Base-by-base conservation (phyloP, 2,113 vertebrate species). In the Crotophaga sulcirostris region DNA sequence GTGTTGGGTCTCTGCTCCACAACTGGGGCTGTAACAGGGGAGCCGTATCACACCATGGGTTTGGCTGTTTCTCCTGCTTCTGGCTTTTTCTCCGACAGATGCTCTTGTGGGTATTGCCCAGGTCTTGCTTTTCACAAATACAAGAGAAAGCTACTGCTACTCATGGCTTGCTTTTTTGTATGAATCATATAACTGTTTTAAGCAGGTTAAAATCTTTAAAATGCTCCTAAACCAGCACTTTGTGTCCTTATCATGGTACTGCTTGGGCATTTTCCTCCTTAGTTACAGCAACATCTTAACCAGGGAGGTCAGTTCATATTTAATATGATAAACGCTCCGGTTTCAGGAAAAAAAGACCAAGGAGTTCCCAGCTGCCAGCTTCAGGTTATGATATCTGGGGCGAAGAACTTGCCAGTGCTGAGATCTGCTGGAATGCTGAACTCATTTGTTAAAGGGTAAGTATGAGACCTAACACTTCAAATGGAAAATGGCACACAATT, bases 391-490 rank as follows among this genome's bases (percentile, higher is more conserved):
- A 93, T 99, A 92, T 94, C 92, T 92, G 97, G 92, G 58, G 96
- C 96, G 96, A 97, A 95, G 96, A 98, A 98, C 83, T 94, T 98
- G 96, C 94, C 98, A 0, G 26, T 95, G 94, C 95, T 95, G 95
- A 97, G 97, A 87, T 85, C 98, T 84, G 96, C 96, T 86, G 98
- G 91, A 4, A 91, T 87, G 87, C 74, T 78, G 3, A 98, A 97
- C 64, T 84, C 95, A 3, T 98, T 98, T n/a, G 97, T 99, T 91
- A 98, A 98, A 97, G 96, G 98, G 98, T 98, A 97, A 62, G 97
- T 87, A 58, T 76, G 88, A 91, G 33, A 51, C 33, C 29, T 90
- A 45, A 52, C 13, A 14, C 25, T 47, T 83, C 40, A 51, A 17
- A 54, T 11, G 69, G 24, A 36, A 68, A 62, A 28, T 21, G 40